phyloP scores from a whole-genome alignment of 2,888 invertebrate species.

The Nineta flava region DNA sequence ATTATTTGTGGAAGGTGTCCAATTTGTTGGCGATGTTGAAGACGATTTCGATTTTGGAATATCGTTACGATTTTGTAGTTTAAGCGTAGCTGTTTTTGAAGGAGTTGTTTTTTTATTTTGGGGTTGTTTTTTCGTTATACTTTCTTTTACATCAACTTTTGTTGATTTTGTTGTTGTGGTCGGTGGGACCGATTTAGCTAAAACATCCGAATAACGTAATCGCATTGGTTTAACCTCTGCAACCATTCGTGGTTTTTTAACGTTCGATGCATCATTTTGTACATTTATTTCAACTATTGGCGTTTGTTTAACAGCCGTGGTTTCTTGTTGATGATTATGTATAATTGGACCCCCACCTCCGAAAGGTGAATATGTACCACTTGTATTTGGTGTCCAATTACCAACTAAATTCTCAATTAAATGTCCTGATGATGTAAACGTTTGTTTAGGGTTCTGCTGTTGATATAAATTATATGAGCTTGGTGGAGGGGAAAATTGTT shows the following conservation, averaged over 20 bases:
- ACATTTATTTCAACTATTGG: background rate
- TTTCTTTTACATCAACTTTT: slow-evolving; percentile 26
- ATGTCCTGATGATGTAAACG: background rate
- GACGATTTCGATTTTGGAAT: too few species aligned
- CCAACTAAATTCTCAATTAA: slow-evolving; percentile 55
- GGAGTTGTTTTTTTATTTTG: background rate
- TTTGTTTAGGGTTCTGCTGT: slow-evolving; percentile 2
- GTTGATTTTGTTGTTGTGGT: slow-evolving; percentile 21
- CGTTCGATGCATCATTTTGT: slow-evolving; percentile 12
- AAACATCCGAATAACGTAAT: slow-evolving; percentile 69
- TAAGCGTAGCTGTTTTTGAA: background rate
- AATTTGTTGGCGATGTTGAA: too few species aligned
- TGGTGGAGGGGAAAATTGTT: slow-evolving; percentile 4
- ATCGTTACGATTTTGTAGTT: too few species aligned
- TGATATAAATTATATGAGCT: slow-evolving; percentile 3
- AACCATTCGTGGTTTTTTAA: slow-evolving; percentile 53
- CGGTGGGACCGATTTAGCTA: slow-evolving; percentile 47
- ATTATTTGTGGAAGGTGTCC: too few species aligned
- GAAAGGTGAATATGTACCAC: slow-evolving; percentile 59
- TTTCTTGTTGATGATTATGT: slow-evolving; percentile 14
- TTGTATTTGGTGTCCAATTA: slow-evolving; percentile 55
- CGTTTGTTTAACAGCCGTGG: slow-evolving; percentile 14
- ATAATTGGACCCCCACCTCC: slow-evolving; percentile 36
- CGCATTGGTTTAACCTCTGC: slow-evolving; percentile 80
- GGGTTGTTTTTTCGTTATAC: slow-evolving; percentile 18